Evolutionary conservation across 1,140 invertebrate species (phyloP).

Genomic region (Drosophila setifemur): DNA sequence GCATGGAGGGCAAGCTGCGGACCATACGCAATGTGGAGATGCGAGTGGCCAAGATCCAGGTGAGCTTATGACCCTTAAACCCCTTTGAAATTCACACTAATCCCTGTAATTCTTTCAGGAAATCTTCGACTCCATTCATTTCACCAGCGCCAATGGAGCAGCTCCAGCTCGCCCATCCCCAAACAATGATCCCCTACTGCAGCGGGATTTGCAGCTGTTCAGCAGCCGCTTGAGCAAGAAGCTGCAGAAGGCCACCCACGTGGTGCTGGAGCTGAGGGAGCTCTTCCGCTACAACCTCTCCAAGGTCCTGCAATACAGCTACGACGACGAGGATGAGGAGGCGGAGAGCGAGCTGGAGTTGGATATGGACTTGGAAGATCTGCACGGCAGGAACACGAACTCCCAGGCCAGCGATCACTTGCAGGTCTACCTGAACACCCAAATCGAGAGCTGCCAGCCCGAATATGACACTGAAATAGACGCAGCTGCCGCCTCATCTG

Average conservation of each 20-base stretch:
- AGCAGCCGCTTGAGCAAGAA: slow-evolving; percentile 81
- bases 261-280: slow-evolving; percentile 70
- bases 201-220: slow-evolving; percentile 79
- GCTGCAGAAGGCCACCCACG: slow-evolving; percentile 80
- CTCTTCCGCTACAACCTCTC: slow-evolving; percentile 72
- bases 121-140: slow-evolving; percentile 83
- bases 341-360: slow-evolving; percentile 49
- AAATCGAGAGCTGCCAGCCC: slow-evolving; percentile 67
- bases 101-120: slow-evolving; percentile 67
- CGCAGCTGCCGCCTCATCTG: not conserved
- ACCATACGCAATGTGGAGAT: slow-evolving; percentile 84
- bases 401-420: slow-evolving; percentile 11
- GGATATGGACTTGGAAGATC: slow-evolving; percentile 66
- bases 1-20: slow-evolving; percentile 70
- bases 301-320: slow-evolving; percentile 63
- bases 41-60: slow-evolving; percentile 85
- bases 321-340: slow-evolving; percentile 61
- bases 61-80: slow-evolving; percentile 22
- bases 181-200: slow-evolving; percentile 52
- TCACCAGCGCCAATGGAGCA: slow-evolving; percentile 36
- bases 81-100: not conserved
- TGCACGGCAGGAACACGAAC: slow-evolving; percentile 26
- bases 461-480: slow-evolving; percentile 49
- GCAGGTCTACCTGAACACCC: slow-evolving; percentile 68
- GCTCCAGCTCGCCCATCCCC: slow-evolving; percentile 5